Base-by-base conservation (phyloP, 2,888 invertebrate genomes). In the Neocrepidodera transversa region DNA sequence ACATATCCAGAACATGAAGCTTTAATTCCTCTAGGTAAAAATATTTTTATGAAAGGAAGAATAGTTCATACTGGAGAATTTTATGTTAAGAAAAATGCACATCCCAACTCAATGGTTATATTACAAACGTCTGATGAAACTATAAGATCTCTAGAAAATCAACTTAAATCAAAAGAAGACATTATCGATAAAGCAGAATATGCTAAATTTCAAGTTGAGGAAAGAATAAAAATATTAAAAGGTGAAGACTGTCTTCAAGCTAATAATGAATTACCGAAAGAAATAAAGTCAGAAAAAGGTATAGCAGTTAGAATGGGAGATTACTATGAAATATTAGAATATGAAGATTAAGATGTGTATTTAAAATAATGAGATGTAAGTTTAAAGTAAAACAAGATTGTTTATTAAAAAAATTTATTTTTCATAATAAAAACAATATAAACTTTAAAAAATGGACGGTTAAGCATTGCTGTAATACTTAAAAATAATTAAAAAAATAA, bases 301-400 rank as follows among this genome's bases (percentile, higher is more conserved):
- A 68, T 74, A 11, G 76, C 76, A 16, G 51, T 75, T 1, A 71
- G 66, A 67, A 69, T 74, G 4, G 76, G 76, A 1, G 68, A 68
- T 35, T 73, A 69, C 66, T 76, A 74, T 65, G 76, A 76, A 66
- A 76, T 76, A 47, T 23, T 76, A 26, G 76, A 76, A 63, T 73
- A 66, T 64, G 75, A 76, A 63, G 61, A 71, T 35, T 60, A 60
- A 17, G 2, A 38, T 38, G 2, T 16, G 16, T 11, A 20, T 20
- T 17, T 20, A n/a, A 14, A 13, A 30, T 16, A 30, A 45, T 47
- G 6, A 13, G 13, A 36, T 14, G 7, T 11, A 36, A 36, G 16
- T 5, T 36, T 11, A 36, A 11, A 36, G 13, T 16, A 36, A 36
- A 36, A 14, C 13, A 5, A 11, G n/a, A n/a, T n/a, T n/a, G n/a